Conservation (phyloP, 2,888 invertebrate species). For the Bembecia ichneumoniformis region DNA sequence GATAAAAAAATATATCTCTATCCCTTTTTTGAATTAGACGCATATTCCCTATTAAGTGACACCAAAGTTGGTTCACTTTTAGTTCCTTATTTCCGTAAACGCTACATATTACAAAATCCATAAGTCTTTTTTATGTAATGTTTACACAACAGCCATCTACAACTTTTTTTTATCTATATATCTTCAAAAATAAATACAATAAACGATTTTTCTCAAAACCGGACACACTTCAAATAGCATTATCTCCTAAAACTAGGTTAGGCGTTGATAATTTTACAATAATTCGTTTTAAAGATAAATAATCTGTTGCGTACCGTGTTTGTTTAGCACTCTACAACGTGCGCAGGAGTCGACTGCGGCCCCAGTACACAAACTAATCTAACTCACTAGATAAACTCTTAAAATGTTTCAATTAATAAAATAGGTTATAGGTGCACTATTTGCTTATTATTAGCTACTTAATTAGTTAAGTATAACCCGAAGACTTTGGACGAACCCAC, state of each 20-base stretch:
- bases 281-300: slow-evolving; percentile 45
- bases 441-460: neutral
- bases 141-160: neutral
- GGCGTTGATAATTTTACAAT: slow-evolving; percentile 43
- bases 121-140: neutral
- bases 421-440: slow-evolving; percentile 23
- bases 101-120: too few species aligned
- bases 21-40: too few species aligned
- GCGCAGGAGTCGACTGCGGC: neutral
- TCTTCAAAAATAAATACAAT: neutral
- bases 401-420: neutral
- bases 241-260: slow-evolving; percentile 1
- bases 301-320: slow-evolving; percentile 16
- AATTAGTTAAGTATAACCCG: neutral
- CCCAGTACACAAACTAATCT: neutral
- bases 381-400: neutral
- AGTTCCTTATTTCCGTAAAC: too few species aligned
- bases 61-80: too few species aligned
- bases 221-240: neutral
- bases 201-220: neutral
- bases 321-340: neutral
- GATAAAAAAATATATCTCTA: too few species aligned
- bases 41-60: too few species aligned
- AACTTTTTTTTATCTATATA: neutral
- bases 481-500: too few species aligned